These are phyloP conservation scores for Symphodus melops DNA, from an alignment of 2,113 vertebrate species.

Conservation along the genomic window DNA sequence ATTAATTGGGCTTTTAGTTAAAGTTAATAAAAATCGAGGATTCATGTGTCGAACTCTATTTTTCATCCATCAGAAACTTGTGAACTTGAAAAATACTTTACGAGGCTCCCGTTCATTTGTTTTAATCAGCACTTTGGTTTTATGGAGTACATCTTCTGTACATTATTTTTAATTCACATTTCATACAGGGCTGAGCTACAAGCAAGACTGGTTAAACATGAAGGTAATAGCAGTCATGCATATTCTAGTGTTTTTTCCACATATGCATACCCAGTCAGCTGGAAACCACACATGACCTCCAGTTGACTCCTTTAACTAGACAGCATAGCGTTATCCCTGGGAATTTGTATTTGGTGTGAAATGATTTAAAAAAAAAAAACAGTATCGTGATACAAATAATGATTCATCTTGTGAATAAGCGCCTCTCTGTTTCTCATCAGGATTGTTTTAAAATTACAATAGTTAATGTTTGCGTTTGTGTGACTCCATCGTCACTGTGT, in stretches of 20 bases:
- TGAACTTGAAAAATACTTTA: conserved; percentile 10
- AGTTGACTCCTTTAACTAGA: conserved; percentile 67
- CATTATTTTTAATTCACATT: conserved; percentile 30
- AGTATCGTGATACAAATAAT: conserved; percentile 28
- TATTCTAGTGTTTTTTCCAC: conserved; percentile 69
- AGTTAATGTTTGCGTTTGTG: background rate
- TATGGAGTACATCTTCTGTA: conserved; percentile 19
- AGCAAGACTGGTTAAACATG: conserved; percentile 53
- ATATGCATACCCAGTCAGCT: conserved; percentile 62
- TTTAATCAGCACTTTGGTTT: conserved; percentile 17
- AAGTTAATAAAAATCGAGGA: background rate
- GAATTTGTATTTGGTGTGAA: conserved; percentile 32
- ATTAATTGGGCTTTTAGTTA: too few species aligned
- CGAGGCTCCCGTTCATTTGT: conserved; percentile 26
- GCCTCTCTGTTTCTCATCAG: background rate
- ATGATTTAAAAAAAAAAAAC: conserved; percentile 19
- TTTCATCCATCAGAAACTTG: background rate
- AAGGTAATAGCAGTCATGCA: conserved; percentile 73
- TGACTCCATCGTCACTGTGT: background rate
- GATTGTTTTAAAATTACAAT: conserved; percentile 3
- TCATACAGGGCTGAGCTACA: conserved; percentile 20
- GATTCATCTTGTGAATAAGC: background rate
- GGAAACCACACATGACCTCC: conserved; percentile 68
- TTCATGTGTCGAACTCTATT: background rate
- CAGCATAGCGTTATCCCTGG: conserved; percentile 18